phyloP scores from a whole-genome alignment of 2,797 vertebrate genomes.

The Catostomus latipinnis region DNA sequence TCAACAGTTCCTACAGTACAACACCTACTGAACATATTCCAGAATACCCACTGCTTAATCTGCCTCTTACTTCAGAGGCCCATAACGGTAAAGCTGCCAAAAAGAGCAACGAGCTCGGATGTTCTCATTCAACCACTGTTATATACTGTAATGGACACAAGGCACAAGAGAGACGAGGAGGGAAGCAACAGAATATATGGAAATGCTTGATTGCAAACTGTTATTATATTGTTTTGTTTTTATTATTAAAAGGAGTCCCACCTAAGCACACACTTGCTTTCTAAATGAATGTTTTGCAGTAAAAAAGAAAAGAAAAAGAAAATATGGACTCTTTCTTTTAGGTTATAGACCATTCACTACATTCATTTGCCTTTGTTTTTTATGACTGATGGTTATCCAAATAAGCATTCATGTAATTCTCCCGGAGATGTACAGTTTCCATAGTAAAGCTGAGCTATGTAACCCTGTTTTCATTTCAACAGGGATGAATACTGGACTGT shows the following conservation, averaged over 20 bases:
- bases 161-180: background rate
- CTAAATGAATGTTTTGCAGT: background rate
- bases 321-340: background rate
- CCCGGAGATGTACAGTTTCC: background rate
- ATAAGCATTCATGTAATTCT: background rate
- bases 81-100: conserved; percentile 25
- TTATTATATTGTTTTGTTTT: background rate
- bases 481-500: conserved; percentile 47
- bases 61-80: background rate
- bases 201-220: background rate
- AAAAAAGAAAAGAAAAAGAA: too few relatives aligned
- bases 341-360: background rate
- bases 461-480: conserved; percentile 1
- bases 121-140: conserved; percentile 36
- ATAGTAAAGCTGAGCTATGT: background rate
- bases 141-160: conserved; percentile 5
- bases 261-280: background rate
- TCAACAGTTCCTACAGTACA: too few relatives aligned
- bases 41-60: background rate
- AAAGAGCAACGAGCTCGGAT: conserved; percentile 22
- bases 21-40: too few relatives aligned
- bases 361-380: background rate
- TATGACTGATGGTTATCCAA: background rate
- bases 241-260: background rate
- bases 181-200: background rate